A percentile compares a stretch with the other conserved stretches of the same genome.
Evolutionary conservation across 2,113 vertebrate genomes (phyloP).

Genomic region (Raphicerus campestris): DNA sequence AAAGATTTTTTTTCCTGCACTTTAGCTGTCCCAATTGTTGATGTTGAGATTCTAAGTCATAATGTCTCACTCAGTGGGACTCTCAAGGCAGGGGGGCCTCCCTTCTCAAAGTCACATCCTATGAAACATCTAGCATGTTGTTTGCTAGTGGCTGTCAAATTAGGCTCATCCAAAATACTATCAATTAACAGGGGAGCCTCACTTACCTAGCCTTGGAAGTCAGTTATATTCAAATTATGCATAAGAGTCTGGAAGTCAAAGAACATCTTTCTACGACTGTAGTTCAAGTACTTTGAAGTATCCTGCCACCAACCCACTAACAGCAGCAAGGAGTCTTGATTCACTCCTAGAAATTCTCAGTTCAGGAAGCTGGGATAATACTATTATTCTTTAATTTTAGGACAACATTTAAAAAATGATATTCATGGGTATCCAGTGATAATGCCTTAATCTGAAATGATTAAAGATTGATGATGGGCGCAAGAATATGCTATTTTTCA

Average conservation of each 20-base stretch:
- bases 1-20: not conserved
- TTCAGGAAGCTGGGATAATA: not conserved
- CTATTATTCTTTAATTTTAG: not conserved
- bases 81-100: constrained; percentile 23
- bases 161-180: constrained; percentile 83
- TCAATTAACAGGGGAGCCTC: constrained; percentile 85
- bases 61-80: constrained; percentile 55
- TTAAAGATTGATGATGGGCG: not conserved
- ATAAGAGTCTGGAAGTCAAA: constrained; percentile 56
- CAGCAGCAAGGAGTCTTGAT: not conserved
- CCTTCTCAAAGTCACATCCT: constrained; percentile 39
- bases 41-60: constrained; percentile 60
- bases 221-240: constrained; percentile 77
- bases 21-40: constrained; percentile 53
- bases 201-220: constrained; percentile 79
- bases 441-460: not conserved
- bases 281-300: constrained; percentile 46
- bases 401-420: not conserved
- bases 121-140: constrained; percentile 69
- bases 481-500: constrained; percentile 15
- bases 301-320: constrained; percentile 35
- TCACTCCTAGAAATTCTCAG: not conserved
- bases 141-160: constrained; percentile 80
- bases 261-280: constrained; percentile 31
- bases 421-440: constrained; percentile 28